Evolutionary conservation across 2,797 vertebrate genomes (phyloP).

Genomic region (Pterois miles): DNA sequence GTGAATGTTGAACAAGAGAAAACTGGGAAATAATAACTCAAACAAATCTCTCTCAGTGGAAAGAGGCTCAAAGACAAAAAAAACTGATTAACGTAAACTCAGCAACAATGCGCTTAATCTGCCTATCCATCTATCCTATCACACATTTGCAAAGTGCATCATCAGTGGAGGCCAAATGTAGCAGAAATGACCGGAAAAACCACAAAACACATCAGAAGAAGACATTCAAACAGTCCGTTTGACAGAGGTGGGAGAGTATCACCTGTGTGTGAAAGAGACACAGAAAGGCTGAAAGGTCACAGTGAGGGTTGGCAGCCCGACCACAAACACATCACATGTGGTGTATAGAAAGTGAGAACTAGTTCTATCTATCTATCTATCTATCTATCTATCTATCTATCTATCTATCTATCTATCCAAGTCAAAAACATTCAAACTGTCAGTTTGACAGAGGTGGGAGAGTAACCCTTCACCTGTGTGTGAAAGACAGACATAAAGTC

Average conservation of each 20-base stretch:
- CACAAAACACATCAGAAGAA: not conserved
- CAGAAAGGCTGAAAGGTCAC: not conserved
- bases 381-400: too few species aligned
- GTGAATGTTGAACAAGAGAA: not conserved
- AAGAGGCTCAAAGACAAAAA: not conserved
- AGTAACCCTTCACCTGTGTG: not conserved
- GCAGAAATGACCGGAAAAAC: not conserved
- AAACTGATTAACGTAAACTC: not conserved
- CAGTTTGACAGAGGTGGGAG: conserved; percentile 6
- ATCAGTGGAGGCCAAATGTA: too few species aligned
- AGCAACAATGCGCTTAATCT: not conserved
- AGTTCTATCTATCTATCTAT: too few species aligned
- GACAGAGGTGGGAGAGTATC: not conserved
- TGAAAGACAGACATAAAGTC: not conserved
- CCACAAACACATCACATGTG: not conserved
- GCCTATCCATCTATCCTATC: not conserved
- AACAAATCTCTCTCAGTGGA: not conserved
- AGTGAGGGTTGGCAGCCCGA: too few species aligned
- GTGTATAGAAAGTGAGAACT: not conserved
- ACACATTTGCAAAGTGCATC: not conserved
- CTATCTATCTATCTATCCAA: too few species aligned
- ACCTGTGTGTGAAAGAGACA: not conserved
- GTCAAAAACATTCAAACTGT: not conserved
- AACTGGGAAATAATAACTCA: not conserved
- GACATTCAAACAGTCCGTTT: not conserved